Percentiles rank a stretch among this genome's conserved stretches.
Evolutionary conservation across 2,888 invertebrate species (phyloP).

Genomic region (Agrochola lychnidis): DNA sequence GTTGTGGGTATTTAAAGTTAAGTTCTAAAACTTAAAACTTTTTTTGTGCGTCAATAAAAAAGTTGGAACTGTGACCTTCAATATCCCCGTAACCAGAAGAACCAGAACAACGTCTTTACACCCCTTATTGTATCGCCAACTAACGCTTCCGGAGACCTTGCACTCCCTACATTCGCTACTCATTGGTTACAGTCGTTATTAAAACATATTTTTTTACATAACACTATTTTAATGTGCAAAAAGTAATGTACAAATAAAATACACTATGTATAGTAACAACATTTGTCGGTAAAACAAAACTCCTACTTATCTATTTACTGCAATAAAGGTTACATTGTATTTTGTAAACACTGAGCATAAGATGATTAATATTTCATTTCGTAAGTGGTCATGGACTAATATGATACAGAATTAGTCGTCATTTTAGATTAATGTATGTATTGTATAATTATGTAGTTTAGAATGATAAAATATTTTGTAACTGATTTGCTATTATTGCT

Average conservation of each 20-base stretch:
- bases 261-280: background rate
- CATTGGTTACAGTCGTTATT: background rate
- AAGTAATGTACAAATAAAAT: constrained; percentile 5
- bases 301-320: background rate
- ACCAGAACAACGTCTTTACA: too few relatives aligned
- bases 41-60: too few relatives aligned
- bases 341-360: constrained; percentile 1
- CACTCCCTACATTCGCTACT: background rate
- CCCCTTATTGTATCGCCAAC: too few relatives aligned
- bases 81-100: too few relatives aligned
- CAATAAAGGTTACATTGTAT: constrained; percentile 8
- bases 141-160: background rate
- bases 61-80: too few relatives aligned
- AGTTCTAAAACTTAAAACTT: too few relatives aligned
- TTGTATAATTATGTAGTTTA: background rate
- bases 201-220: background rate
- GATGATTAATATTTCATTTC: background rate
- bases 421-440: background rate
- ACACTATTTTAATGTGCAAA: constrained; percentile 13
- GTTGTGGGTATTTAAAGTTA: too few relatives aligned
- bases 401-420: background rate
- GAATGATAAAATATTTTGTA: background rate
- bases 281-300: constrained; percentile 2
- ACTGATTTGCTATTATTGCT: background rate
- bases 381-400: background rate